Evolutionary conservation across 2,888 invertebrate species (phyloP), one percentile per base, ranked within the genome.

Genomic region (Anagyrus pseudococci): DNA sequence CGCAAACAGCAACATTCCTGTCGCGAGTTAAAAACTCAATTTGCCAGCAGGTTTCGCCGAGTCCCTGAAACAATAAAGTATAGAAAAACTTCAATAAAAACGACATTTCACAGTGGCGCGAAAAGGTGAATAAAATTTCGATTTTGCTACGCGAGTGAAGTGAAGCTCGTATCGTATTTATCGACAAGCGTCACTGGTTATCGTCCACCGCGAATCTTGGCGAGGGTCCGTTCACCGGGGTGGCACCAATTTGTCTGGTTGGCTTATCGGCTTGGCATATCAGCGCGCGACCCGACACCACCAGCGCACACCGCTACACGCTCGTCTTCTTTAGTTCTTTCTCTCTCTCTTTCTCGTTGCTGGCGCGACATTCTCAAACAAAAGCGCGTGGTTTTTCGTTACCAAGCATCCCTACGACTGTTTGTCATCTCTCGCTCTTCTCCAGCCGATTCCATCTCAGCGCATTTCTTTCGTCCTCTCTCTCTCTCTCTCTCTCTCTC

Each of bases 221-320:
- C 71, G 73, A 75, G 72, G 74, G 71, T 71, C 73, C 74, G 75
- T 67, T 64, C 75, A 74, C 77, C 78, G 75, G 78, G 78, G 79
- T 79, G 80, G 80, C 78, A 80, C 75, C 79, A 78, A 80, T 80
- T 80, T 80, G 79, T 80, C 76, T 73, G 75, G 17, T 8, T 70
- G 69, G 75, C 75, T 80, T 80, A 80, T 80, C 80, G 48, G 19
- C 7, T 20, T 19, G 22, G 6, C 23, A 48, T n/a, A 46, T 25
- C 29, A 3, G 33, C 75, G 74, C 77, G 77, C 76, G 78, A 79
- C 75, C 78, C 76, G 78, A 79, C 80, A 79, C 79, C 78, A 70
- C 68, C 67, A 63, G 22, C 48, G 43, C 46, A 52, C 60, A 23
- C 50, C 53, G 61, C 62, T 79, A 73, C 41, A n/a, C n/a, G n/a